Evolutionary conservation across 2,888 invertebrate species (phyloP).

Genomic region (Malthinus flaveolus): DNA sequence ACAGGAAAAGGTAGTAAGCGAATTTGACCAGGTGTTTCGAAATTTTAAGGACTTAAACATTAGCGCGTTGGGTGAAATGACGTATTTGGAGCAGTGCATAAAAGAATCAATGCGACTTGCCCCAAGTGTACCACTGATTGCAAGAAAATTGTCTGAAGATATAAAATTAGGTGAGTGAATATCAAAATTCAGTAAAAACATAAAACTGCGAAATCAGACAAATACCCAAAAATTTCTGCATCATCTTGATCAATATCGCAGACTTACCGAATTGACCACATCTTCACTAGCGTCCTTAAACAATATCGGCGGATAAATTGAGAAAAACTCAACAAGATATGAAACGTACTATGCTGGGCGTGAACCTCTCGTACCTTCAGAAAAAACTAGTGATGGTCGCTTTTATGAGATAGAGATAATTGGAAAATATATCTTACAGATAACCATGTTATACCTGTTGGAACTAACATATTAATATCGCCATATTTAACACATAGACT

Average conservation of each 20-base stretch:
- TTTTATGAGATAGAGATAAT: no score
- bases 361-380: no score
- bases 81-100: constrained; percentile 70
- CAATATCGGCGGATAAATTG: no score
- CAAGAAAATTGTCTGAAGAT: constrained; percentile 61
- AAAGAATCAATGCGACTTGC: constrained; percentile 69
- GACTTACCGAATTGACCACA: no score
- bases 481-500: constrained; percentile 63
- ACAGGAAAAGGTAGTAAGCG: constrained; percentile 57
- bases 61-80: constrained; percentile 65
- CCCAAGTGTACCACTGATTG: constrained; percentile 70
- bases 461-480: constrained; percentile 59
- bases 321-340: no score
- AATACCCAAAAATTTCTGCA: no score
- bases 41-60: constrained; percentile 56
- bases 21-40: constrained; percentile 57
- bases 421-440: constrained; percentile 39
- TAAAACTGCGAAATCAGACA: not conserved
- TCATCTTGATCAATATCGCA: no score
- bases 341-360: no score
- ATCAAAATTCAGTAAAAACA: not conserved
- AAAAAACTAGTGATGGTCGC: no score
- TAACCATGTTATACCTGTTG: constrained; percentile 57
- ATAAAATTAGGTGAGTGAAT: constrained; percentile 59
- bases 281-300: no score